phyloP scores from a whole-genome alignment of 2,888 invertebrate species.

The Brachynemurus nebulosus region DNA sequence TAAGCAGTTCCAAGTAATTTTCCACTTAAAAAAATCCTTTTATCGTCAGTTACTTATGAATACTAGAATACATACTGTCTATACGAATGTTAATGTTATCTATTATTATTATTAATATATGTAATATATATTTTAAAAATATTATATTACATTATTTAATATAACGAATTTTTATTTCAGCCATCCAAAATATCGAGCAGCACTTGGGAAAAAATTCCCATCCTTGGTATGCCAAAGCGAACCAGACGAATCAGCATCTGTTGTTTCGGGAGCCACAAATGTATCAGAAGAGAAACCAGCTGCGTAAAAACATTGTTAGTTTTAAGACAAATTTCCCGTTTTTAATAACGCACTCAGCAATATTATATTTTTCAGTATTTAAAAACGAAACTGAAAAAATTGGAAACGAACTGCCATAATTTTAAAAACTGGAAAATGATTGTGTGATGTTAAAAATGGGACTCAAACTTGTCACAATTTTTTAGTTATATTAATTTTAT shows the following conservation, averaged over 20 bases:
- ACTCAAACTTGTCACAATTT: background rate
- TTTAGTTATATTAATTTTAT: background rate
- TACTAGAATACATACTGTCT: too few species aligned
- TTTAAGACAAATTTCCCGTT: background rate
- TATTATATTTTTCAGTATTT: background rate
- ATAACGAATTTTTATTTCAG: conserved; percentile 33
- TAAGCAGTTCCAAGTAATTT: too few species aligned
- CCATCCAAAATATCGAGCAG: conserved; percentile 67
- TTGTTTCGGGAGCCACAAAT: conserved; percentile 52
- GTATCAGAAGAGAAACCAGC: conserved; percentile 49
- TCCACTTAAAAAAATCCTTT: too few species aligned
- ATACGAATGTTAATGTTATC: too few species aligned
- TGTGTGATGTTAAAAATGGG: background rate
- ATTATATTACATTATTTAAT: too few species aligned
- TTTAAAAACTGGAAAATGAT: background rate
- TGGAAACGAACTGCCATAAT: conserved; percentile 1
- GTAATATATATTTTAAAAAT: too few species aligned
- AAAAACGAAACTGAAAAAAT: background rate
- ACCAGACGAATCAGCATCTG: conserved; percentile 47
- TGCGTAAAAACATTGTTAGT: conserved; percentile 32
- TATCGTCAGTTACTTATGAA: too few species aligned
- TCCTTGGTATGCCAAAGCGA: conserved; percentile 51
- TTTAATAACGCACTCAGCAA: background rate
- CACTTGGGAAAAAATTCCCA: conserved; percentile 64
- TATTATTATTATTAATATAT: too few species aligned